A percentile compares a stretch with the other conserved stretches of the same genome.
Conservation (phyloP, 1,140 invertebrate genomes). For the Apis cerana region DNA sequence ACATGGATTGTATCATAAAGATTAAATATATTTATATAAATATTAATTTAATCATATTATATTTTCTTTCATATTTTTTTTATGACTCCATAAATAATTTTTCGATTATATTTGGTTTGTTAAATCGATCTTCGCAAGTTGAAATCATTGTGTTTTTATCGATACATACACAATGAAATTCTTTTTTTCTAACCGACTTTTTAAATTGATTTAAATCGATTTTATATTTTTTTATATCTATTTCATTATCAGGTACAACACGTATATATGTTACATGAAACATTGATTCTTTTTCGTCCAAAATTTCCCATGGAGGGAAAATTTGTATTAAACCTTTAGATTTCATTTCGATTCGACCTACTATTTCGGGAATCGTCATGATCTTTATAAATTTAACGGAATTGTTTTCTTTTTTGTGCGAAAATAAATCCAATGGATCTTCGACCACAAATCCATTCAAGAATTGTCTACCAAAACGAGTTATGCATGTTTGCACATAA, state of each 20-base stretch:
- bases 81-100: slow-evolving; percentile 54
- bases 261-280: slow-evolving; percentile 70
- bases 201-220: background rate
- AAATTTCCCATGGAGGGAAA: slow-evolving; percentile 73
- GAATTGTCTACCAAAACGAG: slow-evolving; percentile 65
- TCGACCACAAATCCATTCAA: slow-evolving; percentile 67
- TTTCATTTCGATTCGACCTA: slow-evolving; percentile 62
- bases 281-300: slow-evolving; percentile 63
- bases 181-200: slow-evolving; percentile 31
- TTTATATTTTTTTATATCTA: background rate
- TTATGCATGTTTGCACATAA: slow-evolving; percentile 52
- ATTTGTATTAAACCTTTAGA: slow-evolving; percentile 68
- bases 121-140: slow-evolving; percentile 62
- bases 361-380: slow-evolving; percentile 72
- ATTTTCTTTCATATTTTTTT: background rate
- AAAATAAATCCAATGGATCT: slow-evolving; percentile 52
- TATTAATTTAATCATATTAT: background rate
- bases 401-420: background rate
- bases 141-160: slow-evolving; percentile 52
- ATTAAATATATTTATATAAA: background rate
- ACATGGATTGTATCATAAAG: background rate
- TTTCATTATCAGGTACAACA: slow-evolving; percentile 35
- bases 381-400: slow-evolving; percentile 56
- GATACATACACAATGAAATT: slow-evolving; percentile 75
- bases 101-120: slow-evolving; percentile 67